Base-by-base conservation (phyloP, 2,113 vertebrate species). In the Hippopotamus amphibius region DNA sequence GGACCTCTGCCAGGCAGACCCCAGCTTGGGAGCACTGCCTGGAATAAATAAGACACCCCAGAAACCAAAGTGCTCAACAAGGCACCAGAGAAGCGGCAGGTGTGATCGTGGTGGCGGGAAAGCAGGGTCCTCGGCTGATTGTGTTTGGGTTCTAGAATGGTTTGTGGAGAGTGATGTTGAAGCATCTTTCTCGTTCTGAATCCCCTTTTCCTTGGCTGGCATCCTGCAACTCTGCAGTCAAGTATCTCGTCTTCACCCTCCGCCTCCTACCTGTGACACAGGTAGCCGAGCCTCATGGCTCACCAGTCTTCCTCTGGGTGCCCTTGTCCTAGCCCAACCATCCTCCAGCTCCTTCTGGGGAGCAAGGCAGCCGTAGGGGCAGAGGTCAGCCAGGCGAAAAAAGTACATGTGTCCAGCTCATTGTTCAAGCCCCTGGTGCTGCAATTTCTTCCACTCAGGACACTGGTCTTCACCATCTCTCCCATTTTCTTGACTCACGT, bases 221-320 rank as follows among this genome's bases (percentile, higher is more conserved):
- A 4, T 53, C 65, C 50, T 74, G 9, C 46, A 81, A 46, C 41
- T 96, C 57, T 7, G 4, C 53, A 21, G n/a, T 37, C 15, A 33
- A 48, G 57, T 1, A 3, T 69, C 85, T 86, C 69, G 84, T 41
- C 81, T 61, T 57, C 21, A 28, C 43, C 12, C 0, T 0, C 12
- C 10, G 89, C 95, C 91, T 97, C 50, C 96, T 94, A 89, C 98
- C 95, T 97, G 97, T 98, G 98, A 98, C 96, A 66, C 98, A 48
- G 28, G 30, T 30, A 13, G 1, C 65, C 98, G 99, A 37, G 37
- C 37, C 98, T 98, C 98, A 98, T 96, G 99, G 99, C 98, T 98
- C 98, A 98, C 97, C 97, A 59, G 98, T 98, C 98, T 98, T 99
- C 98, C 98, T 99, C 99, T 96, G 96, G 97, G 98, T 98, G 98